These are phyloP conservation scores for Urocyon cinereoargenteus DNA, from an alignment of 2,797 vertebrate genomes.

Conservation along the genomic window DNA sequence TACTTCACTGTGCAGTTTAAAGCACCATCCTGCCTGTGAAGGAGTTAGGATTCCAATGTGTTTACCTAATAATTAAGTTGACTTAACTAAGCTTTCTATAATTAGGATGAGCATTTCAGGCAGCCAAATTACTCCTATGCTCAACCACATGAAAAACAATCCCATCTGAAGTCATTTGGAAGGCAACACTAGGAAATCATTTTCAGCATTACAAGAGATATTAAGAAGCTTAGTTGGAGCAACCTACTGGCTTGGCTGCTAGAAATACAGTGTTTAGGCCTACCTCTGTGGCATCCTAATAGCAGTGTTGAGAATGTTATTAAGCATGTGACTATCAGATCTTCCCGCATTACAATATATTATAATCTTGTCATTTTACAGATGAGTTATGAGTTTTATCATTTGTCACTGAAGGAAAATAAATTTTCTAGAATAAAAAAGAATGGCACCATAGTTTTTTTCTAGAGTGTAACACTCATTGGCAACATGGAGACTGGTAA, in stretches of 20 bases:
- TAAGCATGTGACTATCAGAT: neutral
- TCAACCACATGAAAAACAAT: conserved; percentile 30
- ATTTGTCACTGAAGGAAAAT: neutral
- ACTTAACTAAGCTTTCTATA: conserved; percentile 19
- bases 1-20: neutral
- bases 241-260: neutral
- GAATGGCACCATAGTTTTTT: neutral
- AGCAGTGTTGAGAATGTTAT: neutral
- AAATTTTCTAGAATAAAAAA: conserved; percentile 36
- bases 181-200: neutral
- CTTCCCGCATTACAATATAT: neutral
- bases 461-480: neutral
- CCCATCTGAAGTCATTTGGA: neutral
- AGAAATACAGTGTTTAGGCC: neutral
- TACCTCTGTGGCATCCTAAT: neutral
- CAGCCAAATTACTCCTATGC: neutral
- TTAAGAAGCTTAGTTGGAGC: neutral
- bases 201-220: neutral
- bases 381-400: neutral
- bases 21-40: neutral
- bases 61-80: neutral
- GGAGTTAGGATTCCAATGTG: neutral
- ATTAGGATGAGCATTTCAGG: neutral
- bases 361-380: neutral
- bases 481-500: conserved; percentile 3